These are phyloP conservation scores for Alligator sinensis DNA, from an alignment of 2,113 vertebrate species.

Conservation along the genomic window DNA sequence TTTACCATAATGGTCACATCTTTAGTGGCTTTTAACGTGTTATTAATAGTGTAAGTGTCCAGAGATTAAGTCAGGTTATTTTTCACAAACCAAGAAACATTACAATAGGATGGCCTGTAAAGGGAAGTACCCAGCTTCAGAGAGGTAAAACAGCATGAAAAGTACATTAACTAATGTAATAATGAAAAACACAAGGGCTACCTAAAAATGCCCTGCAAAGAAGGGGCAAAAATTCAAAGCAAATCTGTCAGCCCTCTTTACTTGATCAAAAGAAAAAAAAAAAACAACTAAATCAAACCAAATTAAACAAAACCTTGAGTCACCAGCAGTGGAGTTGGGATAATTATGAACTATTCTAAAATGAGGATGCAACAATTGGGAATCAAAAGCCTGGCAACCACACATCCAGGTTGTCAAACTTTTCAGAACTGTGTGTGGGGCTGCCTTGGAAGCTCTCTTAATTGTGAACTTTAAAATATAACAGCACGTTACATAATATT, in stretches of 20 bases:
- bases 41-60: not conserved
- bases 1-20: accelerated
- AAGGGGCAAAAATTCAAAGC: not conserved
- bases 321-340: accelerated
- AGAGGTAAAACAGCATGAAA: not conserved
- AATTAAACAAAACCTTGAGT: not conserved
- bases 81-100: not conserved
- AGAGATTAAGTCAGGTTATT: accelerated
- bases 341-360: not conserved
- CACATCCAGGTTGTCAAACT: not conserved
- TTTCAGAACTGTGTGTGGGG: accelerated
- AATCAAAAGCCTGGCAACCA: accelerated
- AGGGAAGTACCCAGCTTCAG: not conserved
- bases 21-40: accelerated
- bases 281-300: not conserved
- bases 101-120: not conserved
- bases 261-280: not conserved
- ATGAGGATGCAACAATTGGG: accelerated
- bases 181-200: not conserved
- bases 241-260: not conserved
- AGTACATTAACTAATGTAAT: not conserved
- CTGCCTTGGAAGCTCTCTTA: not conserved
- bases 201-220: not conserved
- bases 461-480: not conserved
- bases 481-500: too few relatives aligned